Conservation (phyloP, 2,797 vertebrate species). For the Cynodonichthys magdalenae region DNA sequence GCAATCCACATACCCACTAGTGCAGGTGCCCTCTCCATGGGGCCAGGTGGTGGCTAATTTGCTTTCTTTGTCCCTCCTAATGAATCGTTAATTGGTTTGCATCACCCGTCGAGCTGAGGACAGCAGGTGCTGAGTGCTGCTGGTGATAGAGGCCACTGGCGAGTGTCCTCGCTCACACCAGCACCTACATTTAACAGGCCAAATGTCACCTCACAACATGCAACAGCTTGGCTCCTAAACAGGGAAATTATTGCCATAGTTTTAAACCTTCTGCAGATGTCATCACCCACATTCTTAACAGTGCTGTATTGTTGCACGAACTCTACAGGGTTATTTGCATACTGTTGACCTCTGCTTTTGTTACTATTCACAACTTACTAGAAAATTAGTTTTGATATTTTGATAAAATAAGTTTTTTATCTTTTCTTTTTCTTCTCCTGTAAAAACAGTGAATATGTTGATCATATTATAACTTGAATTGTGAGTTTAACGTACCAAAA, state of each 20-base stretch:
- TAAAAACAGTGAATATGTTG: slow-evolving; percentile 20
- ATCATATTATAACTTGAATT: slow-evolving; percentile 12
- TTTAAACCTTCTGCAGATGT: slow-evolving; percentile 10
- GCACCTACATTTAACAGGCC: slow-evolving; percentile 64
- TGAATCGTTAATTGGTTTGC: slow-evolving; percentile 86
- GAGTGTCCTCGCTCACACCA: slow-evolving; percentile 37
- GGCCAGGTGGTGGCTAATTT: slow-evolving; percentile 83
- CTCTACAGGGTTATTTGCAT: background rate
- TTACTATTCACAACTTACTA: slow-evolving; percentile 28
- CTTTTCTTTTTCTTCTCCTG: background rate
- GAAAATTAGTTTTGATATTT: no score
- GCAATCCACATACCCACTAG: slow-evolving; percentile 80
- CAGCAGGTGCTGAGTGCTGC: slow-evolving; percentile 70
- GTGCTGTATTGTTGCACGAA: no score
- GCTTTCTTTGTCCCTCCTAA: slow-evolving; percentile 83
- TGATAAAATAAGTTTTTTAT: slow-evolving; percentile 26
- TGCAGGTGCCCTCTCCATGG: slow-evolving; percentile 82
- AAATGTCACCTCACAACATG: slow-evolving; percentile 67
- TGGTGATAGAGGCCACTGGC: slow-evolving; percentile 65
- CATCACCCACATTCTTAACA: background rate
- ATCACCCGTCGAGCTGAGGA: slow-evolving; percentile 74
- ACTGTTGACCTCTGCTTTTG: slow-evolving; percentile 35
- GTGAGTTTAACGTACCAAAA: background rate
- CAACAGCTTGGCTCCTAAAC: slow-evolving; percentile 36
- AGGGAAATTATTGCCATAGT: slow-evolving; percentile 2